Base-by-base conservation (phyloP, 1,140 invertebrate species). In the Heliconius himera region DNA sequence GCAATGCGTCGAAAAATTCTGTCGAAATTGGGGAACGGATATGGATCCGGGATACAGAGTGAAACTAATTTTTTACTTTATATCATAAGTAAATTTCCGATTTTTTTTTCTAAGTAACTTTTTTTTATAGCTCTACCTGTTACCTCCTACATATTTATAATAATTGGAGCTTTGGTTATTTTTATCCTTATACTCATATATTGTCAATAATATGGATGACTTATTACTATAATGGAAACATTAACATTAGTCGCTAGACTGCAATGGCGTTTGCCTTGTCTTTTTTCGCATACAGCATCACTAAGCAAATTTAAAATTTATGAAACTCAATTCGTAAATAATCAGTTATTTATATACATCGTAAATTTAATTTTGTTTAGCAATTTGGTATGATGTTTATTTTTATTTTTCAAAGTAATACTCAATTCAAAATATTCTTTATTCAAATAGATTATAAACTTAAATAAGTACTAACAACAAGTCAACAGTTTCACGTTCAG, bases 271-370 rank as follows among this genome's bases (percentile, higher is more conserved):
- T 73, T 2, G 74, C 60, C 54, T 4, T 80, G 20, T 73, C 79
- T 13, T 70, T 80, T 1, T 49, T 33, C 38, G 3, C 49, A 4
- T 70, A 54, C 26, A 77, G 46, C n/a, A 13, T 81, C 26, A 81
- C 79, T 20, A 49, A 81, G 46, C 70, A 74, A 20, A 36, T 77
- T n/a, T n/a, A n/a, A n/a, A n/a, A n/a, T n/a, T 77, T 13, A 81
- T 77, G 76, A 77, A 70, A 16, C 3, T 73, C 1, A 46, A 74
- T 38, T 33, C 36, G 72, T 81, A 77, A 77, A 0, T 33, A 4
- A 33, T 33, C 33, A 33, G 0, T 33, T 33, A 33, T 33, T 33
- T 2, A 3, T 33, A 33, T 2, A 33, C 29, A 33, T 33, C 29
- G 3, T 3, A n/a, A n/a, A n/a, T 33, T 33, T 33, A 4, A 33